Base-by-base conservation (phyloP, 1,140 invertebrate species). In the Pseudomyrmex sp. region DNA sequence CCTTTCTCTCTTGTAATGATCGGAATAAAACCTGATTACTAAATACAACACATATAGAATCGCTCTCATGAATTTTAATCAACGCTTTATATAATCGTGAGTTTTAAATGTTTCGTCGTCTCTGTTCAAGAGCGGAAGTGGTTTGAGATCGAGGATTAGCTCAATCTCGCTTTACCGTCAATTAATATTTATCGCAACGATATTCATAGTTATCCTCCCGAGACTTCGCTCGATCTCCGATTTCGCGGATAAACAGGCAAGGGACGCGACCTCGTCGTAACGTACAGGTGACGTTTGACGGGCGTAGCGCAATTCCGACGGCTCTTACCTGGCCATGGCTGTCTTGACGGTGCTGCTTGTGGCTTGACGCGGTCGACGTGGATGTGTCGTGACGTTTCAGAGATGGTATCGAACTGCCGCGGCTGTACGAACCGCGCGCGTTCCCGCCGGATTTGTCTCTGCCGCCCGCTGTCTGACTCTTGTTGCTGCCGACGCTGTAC, bases 331-430 rank as follows among this genome's bases (percentile, higher is more conserved):
- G 90, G 52, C 85, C 79, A 87, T 93, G 88, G 66, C 86, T 88
- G 50, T 90, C 86, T 69, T 92, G 90, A 15, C 89, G 87, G 79
- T 91, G 89, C 35, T 86, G 88, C 48, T 90, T 92, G 8, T 91
- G 65, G 46, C 86, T 91, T 1, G 91, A 89, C 3, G 91, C 85
- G 23, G 87, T 85, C 26, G 92, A 86, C n/a, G 85, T 69, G 2
- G 86, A 86, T 13, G 85, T 61, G 15, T 92, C 90, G 59, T 93
- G 92, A 44, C 93, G 91, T 68, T 93, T 94, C 26, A 93, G 65
- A 9, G 91, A 91, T 59, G 93, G 91, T 84, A 93, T 92, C 58
- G 92, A 93, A 54, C 91, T 91, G 5, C 90, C 87, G 23, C 92
- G 91, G 2, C 80, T 91, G 63, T 93, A 93, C 0, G 88, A 91